Evolutionary conservation across 2,113 vertebrate genomes (phyloP), one percentile per base, ranked within the genome.

Genomic region (Pseudorectes ferrugineus): DNA sequence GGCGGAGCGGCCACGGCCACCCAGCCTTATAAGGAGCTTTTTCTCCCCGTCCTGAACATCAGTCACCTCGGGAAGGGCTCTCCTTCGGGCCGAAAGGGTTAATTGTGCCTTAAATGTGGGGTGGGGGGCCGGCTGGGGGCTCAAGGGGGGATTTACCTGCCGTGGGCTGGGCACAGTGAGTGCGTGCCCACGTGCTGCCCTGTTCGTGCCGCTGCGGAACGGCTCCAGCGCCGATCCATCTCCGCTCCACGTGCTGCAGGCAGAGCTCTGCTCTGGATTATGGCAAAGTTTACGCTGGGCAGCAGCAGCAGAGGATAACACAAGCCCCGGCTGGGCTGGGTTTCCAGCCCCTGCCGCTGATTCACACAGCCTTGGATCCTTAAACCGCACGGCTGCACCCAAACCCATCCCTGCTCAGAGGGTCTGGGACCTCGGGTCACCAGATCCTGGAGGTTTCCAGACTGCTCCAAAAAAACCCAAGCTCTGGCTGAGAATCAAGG

Each of bases 401-500:
- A 35, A 72, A 35, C 26, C 43, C 17, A 0, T 1, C n/a, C 66
- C 52, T 0, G 10, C 71, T 33, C 1, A 0, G 16, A 25, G 55
- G 18, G 9, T 18, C 51, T 6, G 13, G 17, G 49, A 43, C 28
- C 51, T 61, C 1, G 0, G 29, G 6, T 26, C 35, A 3, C 17
- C 36, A 2, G 9, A 6, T 9, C 48, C 16, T 10, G 11, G 33
- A 24, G 40, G 22, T 38, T 65, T 85, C 58, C 58, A 49, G 63
- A 52, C 28, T 5, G 22, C 73, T 77, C 48, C 8, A 10, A 48
- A 72, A 6, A 4, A 5, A 4, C 0, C 5, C 66, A 19, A 14
- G 28, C 9, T 16, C 14, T 13, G 35, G 23, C 63, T 45, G 29
- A 57, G 31, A 48, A 52, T 5, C 9, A 23, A 28, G 17, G 21